These are phyloP conservation scores for Calcarius ornatus DNA, from an alignment of 2,113 vertebrate species.

Conservation along the genomic window DNA sequence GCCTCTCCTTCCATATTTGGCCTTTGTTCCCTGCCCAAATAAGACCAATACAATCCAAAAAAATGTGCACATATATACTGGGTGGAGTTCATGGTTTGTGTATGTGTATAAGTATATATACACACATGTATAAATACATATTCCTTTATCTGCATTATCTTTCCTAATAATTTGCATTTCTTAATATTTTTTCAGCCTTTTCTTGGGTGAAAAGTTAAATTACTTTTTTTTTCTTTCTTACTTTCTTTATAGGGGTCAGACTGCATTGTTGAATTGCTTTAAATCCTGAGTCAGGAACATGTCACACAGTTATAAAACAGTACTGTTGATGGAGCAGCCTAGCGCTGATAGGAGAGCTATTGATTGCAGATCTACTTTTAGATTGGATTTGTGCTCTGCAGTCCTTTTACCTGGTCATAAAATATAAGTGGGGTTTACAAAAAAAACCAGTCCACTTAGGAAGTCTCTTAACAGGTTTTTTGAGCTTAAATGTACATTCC, in stretches of 20 bases:
- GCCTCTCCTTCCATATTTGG: neutral
- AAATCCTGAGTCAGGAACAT: conserved; percentile 28
- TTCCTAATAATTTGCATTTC: neutral
- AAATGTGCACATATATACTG: neutral
- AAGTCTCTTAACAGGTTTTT: conserved; percentile 71
- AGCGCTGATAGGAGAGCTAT: conserved; percentile 33
- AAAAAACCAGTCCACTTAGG: conserved; percentile 58
- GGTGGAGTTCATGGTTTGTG: neutral
- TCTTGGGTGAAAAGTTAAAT: neutral
- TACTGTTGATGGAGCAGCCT: conserved; percentile 27
- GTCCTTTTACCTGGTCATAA: conserved; percentile 59
- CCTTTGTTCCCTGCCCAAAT: neutral
- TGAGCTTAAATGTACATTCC: conserved; percentile 65
- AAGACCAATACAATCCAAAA: neutral
- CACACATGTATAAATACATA: neutral
- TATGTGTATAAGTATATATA: neutral
- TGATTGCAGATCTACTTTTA: conserved; percentile 56
- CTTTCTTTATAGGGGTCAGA: conserved; percentile 21
- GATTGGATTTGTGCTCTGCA: conserved; percentile 57
- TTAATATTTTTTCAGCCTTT: neutral
- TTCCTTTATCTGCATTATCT: neutral
- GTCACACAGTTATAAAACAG: conserved; percentile 35
- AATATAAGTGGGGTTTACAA: conserved; percentile 46
- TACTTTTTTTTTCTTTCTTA: neutral
- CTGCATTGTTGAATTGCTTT: conserved; percentile 8